These are phyloP conservation scores for Antitype chi DNA, from an alignment of 2,888 invertebrate species.

Conservation along the genomic window DNA sequence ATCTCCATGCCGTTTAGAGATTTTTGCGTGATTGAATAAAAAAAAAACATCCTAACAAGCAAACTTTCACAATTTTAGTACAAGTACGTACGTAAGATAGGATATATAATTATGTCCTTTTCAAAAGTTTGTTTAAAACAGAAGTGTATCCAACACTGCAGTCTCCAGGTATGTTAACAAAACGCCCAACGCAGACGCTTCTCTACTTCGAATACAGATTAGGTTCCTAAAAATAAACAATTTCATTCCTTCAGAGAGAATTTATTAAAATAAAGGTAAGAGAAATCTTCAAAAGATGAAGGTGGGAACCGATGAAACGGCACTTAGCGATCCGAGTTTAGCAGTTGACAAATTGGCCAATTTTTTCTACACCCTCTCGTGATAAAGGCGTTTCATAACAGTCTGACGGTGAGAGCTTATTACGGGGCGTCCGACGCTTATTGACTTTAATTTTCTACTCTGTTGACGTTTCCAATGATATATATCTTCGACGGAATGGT, in stretches of 20 bases:
- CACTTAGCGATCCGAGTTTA: conserved; percentile 81
- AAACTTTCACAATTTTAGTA: no score
- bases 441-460: conserved; percentile 90
- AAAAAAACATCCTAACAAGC: no score
- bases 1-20: no score
- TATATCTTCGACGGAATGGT: conserved; percentile 84
- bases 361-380: conserved; percentile 78
- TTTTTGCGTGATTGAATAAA: no score
- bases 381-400: conserved; percentile 84
- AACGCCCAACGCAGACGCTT: conserved; percentile 60
- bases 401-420: conserved; percentile 80
- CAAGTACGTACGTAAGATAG: no score
- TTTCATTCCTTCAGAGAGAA: conserved; percentile 58
- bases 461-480: conserved; percentile 89
- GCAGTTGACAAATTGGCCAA: conserved; percentile 88
- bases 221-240: conserved; percentile 62
- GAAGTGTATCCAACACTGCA: conserved; percentile 26
- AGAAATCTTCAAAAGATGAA: conserved; percentile 74
- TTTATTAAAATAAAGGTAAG: conserved; percentile 75
- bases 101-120: conserved; percentile 12
- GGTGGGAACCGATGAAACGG: conserved; percentile 83
- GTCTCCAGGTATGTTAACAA: conserved; percentile 57
- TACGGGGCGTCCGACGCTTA: conserved; percentile 81
- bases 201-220: conserved; percentile 65
- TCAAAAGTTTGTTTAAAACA: conserved; percentile 42